phyloP scores from a whole-genome alignment of 2,113 vertebrate species.

The Callithrix jacchus region DNA sequence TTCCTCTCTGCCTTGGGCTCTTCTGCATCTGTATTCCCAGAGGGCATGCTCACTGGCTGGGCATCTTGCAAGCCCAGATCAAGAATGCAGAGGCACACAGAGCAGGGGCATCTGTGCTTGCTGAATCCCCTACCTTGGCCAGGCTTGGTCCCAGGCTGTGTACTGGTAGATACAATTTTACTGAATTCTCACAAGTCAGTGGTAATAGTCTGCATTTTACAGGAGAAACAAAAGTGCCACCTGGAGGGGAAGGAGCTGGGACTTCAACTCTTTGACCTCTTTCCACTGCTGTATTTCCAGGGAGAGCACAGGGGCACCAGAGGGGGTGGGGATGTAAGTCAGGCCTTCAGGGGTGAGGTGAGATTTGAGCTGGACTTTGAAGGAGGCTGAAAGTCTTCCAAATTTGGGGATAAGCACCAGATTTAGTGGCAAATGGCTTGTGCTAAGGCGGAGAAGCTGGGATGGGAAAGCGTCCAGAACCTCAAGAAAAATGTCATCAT shows the following conservation, averaged over 20 bases:
- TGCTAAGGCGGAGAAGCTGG: neutral
- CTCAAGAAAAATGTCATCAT: neutral
- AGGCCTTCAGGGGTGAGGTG: neutral
- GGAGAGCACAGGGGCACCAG: neutral
- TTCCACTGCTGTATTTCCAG: rapidly evolving
- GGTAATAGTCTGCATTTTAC: neutral
- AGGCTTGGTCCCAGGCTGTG: neutral
- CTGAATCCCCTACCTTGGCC: neutral
- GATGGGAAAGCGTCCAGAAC: neutral
- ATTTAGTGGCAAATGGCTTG: neutral
- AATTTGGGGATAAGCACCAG: neutral
- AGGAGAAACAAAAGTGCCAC: neutral
- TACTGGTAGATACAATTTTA: no score
- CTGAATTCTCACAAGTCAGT: neutral
- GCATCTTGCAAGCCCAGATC: neutral
- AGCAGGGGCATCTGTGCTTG: rapidly evolving
- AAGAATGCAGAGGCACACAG: neutral
- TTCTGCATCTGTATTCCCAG: neutral
- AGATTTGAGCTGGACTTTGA: neutral
- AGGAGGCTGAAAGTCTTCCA: neutral
- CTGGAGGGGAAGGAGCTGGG: neutral
- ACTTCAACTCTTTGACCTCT: neutral
- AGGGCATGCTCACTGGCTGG: neutral
- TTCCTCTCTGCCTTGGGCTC: neutral
- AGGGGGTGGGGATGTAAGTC: rapidly evolving